Percentiles rank a stretch among this genome's conserved stretches.
phyloP scores from a whole-genome alignment of 2,888 invertebrate genomes.

The Melieria crassipennis region DNA sequence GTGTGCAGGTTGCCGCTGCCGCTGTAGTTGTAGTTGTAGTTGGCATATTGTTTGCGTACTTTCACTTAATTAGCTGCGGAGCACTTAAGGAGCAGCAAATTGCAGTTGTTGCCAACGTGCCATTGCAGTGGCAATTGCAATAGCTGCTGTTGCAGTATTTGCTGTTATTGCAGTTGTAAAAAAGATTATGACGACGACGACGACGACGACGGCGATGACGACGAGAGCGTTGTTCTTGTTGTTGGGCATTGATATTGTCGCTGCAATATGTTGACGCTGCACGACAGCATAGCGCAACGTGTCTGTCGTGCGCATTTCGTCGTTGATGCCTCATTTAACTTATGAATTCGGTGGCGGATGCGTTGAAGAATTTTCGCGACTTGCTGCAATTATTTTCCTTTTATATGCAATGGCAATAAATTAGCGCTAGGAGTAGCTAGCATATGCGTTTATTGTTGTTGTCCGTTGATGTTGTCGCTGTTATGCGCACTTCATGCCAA shows the following conservation, averaged over 20 bases:
- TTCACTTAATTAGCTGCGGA: constrained; percentile 33
- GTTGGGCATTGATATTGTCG: constrained; percentile 12
- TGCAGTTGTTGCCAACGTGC: background rate
- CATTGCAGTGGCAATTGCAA: background rate
- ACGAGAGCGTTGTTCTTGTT: constrained; percentile 28
- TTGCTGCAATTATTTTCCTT: background rate
- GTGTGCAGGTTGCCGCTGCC: constrained; percentile 28
- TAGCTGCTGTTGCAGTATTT: constrained; percentile 20
- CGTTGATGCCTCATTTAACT: constrained; percentile 46
- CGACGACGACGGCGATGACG: constrained; percentile 2
- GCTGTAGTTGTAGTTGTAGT: constrained; percentile 36
- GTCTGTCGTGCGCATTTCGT: constrained; percentile 20
- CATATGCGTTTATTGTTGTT: background rate
- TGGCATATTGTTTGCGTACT: constrained; percentile 35
- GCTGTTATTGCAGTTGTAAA: constrained; percentile 27
- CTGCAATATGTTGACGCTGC: background rate
- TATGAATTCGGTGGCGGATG: constrained; percentile 42
- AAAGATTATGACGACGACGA: constrained; percentile 14
- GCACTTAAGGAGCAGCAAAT: constrained; percentile 29
- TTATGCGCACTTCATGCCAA: constrained; percentile 38
- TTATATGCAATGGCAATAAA: constrained; percentile 20
- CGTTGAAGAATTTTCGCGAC: background rate
- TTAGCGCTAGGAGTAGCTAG: constrained; percentile 17
- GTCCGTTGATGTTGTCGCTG: constrained; percentile 6
- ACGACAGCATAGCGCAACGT: too few species aligned